Evolutionary conservation across 2,797 vertebrate genomes (phyloP), one percentile per base, ranked within the genome.

Genomic region (Acestrorhynchus altus): DNA sequence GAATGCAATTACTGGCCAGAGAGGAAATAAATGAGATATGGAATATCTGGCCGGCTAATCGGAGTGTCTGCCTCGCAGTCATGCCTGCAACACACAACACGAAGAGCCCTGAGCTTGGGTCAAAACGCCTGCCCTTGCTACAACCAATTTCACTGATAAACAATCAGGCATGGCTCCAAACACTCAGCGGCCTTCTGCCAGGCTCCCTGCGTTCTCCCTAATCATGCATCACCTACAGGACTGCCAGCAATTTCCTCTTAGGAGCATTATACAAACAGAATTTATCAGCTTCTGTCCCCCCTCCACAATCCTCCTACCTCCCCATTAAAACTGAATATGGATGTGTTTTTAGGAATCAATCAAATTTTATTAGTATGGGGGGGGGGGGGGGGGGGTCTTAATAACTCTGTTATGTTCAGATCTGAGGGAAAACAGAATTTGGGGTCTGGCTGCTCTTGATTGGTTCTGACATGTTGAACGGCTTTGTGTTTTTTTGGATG

Each of bases 11-110:
- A 92, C 80, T 77, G 77, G 73, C 77, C 80, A 81, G 65, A 81
- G 78, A 78, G 80, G 76, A 80, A 83, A 86, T 77, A 84, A 87
- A 87, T 82, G 85, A 89, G 81, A 87, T 88, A 87, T 87, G 88
- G 87, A 89, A 89, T 87, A 89, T 91, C 85, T 87, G 84, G 81
- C 81, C 10, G 83, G 84, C 85, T 90, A 92, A 91, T 92, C 87
- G 88, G 73, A 78, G 76, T 57, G 61, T 84, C 86, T 72, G 80
- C 76, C 87, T 87, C 80, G 75, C 68, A 81, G 84, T 89, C 90
- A 90, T 84, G 86, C 76, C 82, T 72, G 76, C 64, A 74, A 78
- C 78, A 59, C 65, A 84, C 49, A 79, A 83, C 71, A 66, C 26
- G 47, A 59, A 76, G 59, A 20, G 67, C 87, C 61, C 63, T 64